These are phyloP conservation scores for Eristalinus aeneus DNA, from an alignment of 2,888 invertebrate species.

Conservation along the genomic window DNA sequence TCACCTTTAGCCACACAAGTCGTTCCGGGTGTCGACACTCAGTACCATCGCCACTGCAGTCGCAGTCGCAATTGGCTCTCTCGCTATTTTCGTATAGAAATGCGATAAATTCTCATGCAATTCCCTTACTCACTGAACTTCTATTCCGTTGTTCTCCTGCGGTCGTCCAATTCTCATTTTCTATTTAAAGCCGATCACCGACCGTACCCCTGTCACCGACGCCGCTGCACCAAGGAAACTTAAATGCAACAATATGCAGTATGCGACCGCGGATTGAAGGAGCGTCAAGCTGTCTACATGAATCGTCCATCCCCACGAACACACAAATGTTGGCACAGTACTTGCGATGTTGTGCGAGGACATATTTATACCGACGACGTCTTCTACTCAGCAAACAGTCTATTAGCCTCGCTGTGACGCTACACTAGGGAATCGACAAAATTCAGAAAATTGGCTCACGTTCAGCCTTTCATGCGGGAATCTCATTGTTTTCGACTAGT, in stretches of 20 bases:
- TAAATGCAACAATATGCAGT: slow-evolving; percentile 29
- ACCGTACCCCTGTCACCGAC: not conserved
- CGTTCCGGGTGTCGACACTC: slow-evolving; percentile 52
- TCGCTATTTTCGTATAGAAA: slow-evolving; percentile 60
- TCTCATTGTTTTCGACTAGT: slow-evolving; percentile 52
- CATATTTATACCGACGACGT: slow-evolving; percentile 1
- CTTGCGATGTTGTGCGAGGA: not conserved
- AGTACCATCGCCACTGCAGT: not conserved
- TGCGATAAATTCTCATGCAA: slow-evolving; percentile 57
- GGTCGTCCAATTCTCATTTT: not conserved
- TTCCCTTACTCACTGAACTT: slow-evolving; percentile 36
- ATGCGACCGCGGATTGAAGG: slow-evolving; percentile 54
- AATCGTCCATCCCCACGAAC: slow-evolving; percentile 36
- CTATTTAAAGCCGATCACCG: not conserved
- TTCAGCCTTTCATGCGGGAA: slow-evolving; percentile 46
- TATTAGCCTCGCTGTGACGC: not conserved
- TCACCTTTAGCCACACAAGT: slow-evolving; percentile 42
- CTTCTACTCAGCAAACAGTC: not conserved
- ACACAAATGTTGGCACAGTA: not conserved
- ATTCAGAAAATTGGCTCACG: slow-evolving; percentile 58
- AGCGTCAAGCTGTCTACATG: slow-evolving; percentile 71
- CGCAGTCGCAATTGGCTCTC: not conserved
- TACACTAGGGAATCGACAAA: slow-evolving; percentile 42
- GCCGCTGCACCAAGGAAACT: slow-evolving; percentile 41
- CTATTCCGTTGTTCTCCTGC: slow-evolving; percentile 9